Percentiles rank a stretch among this genome's conserved stretches.
phyloP scores from a whole-genome alignment of 1,140 invertebrate genomes.

The Mya arenaria region DNA sequence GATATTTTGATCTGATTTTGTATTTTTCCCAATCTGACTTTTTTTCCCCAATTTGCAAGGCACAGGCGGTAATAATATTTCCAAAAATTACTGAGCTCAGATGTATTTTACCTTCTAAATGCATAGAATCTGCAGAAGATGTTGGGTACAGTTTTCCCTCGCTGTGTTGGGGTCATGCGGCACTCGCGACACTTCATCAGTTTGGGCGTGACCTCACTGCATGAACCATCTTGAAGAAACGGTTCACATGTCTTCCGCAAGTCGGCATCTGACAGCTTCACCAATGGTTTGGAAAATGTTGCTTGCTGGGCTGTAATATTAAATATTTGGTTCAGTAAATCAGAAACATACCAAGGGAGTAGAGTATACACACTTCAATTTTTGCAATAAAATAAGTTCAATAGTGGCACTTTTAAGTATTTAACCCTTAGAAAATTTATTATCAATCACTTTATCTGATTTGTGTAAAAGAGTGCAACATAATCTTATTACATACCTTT shows the following conservation, averaged over 20 bases:
- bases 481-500: no score
- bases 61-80: no score
- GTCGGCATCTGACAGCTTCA: slow-evolving; percentile 88
- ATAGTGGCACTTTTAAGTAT: background rate
- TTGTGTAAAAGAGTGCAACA: no score
- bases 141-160: slow-evolving; percentile 92
- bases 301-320: slow-evolving; percentile 51
- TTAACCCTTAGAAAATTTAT: no score
- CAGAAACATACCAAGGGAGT: background rate
- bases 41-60: no score
- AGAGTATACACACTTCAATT: no score
- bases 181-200: slow-evolving; percentile 96
- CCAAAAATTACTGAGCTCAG: no score
- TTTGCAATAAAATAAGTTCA: background rate
- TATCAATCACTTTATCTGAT: no score
- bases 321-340: no score
- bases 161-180: slow-evolving; percentile 91
- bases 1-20: no score
- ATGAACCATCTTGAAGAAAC: slow-evolving; percentile 92
- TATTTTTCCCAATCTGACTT: no score
- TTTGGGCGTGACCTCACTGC: slow-evolving; percentile 93
- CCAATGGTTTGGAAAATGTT: slow-evolving; percentile 84
- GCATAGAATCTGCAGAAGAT: slow-evolving; percentile 98
- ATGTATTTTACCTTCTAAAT: slow-evolving; percentile 92
- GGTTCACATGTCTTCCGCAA: slow-evolving; percentile 86